Percentiles rank a stretch among this genome's conserved stretches.
These are phyloP conservation scores for Uropetala carovei DNA, from an alignment of 2,888 invertebrate species.

Conservation along the genomic window DNA sequence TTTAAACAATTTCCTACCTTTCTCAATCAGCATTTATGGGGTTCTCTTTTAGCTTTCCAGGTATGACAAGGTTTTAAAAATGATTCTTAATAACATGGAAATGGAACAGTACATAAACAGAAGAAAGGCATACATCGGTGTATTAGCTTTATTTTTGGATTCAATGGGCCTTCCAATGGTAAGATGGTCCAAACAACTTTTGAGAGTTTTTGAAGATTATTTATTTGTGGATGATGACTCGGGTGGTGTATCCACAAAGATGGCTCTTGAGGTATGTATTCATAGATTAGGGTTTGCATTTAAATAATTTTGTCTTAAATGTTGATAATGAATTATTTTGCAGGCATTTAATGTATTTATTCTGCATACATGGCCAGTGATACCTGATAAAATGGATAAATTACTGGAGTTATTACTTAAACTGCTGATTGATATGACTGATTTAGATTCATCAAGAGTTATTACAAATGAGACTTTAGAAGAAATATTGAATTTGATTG, in stretches of 20 bases:
- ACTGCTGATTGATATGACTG: conserved; percentile 38
- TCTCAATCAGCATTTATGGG: neutral
- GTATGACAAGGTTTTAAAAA: conserved; percentile 42
- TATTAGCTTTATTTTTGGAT: conserved; percentile 10
- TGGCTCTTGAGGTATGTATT: conserved; percentile 15
- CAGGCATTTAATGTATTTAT: conserved; percentile 40
- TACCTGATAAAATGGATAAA: conserved; percentile 42
- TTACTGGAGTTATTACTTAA: conserved; percentile 20
- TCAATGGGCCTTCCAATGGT: conserved; percentile 50
- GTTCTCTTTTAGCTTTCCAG: conserved; percentile 11
- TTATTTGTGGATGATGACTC: conserved; percentile 48
- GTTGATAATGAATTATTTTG: neutral
- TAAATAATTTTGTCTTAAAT: neutral
- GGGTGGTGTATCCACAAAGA: neutral
- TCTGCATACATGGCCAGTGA: conserved; percentile 31
- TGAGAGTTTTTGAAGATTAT: conserved; percentile 53
- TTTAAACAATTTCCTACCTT: neutral
- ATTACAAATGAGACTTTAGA: conserved; percentile 19
- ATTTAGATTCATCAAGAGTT: conserved; percentile 22
- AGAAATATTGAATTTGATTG: neutral
- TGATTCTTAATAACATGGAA: conserved; percentile 49
- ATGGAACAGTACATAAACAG: conserved; percentile 35
- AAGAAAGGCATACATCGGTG: conserved; percentile 11
- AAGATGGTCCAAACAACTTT: conserved; percentile 43
- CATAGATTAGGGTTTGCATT: too few relatives aligned